These are phyloP conservation scores for Gasterosteus aculeatus DNA, from an alignment of 2,113 vertebrate species.

Conservation along the genomic window DNA sequence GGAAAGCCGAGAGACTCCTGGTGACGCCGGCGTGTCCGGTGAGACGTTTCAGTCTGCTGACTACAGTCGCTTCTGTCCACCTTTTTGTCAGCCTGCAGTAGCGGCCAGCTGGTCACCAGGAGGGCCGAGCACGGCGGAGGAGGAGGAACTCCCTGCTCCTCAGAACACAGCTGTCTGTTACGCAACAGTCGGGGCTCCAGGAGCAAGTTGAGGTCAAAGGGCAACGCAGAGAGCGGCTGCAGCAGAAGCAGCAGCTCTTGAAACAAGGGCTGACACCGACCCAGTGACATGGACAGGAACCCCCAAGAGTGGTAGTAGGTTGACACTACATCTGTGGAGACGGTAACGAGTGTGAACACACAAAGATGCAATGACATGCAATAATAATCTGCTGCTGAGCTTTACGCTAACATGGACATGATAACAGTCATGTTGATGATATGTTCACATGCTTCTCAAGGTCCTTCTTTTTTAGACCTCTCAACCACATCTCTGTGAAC, in stretches of 20 bases:
- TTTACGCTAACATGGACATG: background rate
- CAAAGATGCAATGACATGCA: background rate
- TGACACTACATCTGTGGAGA: constrained; percentile 85
- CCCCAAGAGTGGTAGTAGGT: constrained; percentile 91
- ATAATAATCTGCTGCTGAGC: background rate
- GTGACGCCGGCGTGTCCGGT: background rate
- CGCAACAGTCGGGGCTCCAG: constrained; percentile 87
- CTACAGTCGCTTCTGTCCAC: background rate
- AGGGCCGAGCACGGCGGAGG: constrained; percentile 85
- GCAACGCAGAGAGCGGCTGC: constrained; percentile 92
- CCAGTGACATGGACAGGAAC: constrained; percentile 89
- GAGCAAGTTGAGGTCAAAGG: constrained; percentile 93
- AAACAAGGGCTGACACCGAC: constrained; percentile 85
- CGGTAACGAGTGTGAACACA: background rate
- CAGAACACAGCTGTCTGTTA: constrained; percentile 81
- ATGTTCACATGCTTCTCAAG: background rate
- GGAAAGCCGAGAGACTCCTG: constrained; percentile 23
- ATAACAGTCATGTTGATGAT: background rate
- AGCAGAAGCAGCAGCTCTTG: constrained; percentile 93
- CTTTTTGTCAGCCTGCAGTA: constrained; percentile 51
- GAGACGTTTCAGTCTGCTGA: constrained; percentile 17
- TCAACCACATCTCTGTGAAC: too few relatives aligned
- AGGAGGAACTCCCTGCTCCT: constrained; percentile 80
- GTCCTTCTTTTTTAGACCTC: background rate
- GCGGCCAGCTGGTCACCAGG: constrained; percentile 82